These are phyloP conservation scores for Athalia cordata DNA, from an alignment of 2,888 invertebrate species.

Conservation along the genomic window DNA sequence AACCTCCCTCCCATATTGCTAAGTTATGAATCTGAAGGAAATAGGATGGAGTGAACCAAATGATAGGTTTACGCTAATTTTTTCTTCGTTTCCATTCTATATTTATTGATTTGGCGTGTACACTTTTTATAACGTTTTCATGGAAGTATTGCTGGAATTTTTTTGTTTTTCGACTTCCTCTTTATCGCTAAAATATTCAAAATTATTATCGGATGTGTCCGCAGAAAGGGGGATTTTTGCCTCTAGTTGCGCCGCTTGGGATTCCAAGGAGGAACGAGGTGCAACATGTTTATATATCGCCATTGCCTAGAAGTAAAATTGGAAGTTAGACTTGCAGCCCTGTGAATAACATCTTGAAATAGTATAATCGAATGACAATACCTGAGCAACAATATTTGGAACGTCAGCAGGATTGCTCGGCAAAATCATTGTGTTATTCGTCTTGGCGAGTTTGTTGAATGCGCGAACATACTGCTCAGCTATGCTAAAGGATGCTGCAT, in stretches of 20 bases:
- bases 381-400: slow-evolving; percentile 87
- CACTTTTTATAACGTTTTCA: slow-evolving; percentile 52
- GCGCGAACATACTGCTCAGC: slow-evolving; percentile 98
- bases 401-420: slow-evolving; percentile 93
- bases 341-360: neutral
- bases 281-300: slow-evolving; percentile 72
- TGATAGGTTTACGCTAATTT: too few relatives aligned
- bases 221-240: slow-evolving; percentile 48
- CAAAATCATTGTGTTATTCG: slow-evolving; percentile 94
- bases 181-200: slow-evolving; percentile 72
- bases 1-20: too few relatives aligned
- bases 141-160: slow-evolving; percentile 48
- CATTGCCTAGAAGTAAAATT: slow-evolving; percentile 67
- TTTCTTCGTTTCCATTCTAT: neutral
- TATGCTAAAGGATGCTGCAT: slow-evolving; percentile 93
- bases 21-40: too few relatives aligned
- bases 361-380: slow-evolving; percentile 59
- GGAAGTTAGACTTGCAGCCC: neutral
- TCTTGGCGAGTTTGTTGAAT: slow-evolving; percentile 94
- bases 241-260: slow-evolving; percentile 33
- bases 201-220: slow-evolving; percentile 60
- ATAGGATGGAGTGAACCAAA: too few relatives aligned
- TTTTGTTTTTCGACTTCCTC: slow-evolving; percentile 67
- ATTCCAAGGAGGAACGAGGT: slow-evolving; percentile 49
- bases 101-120: slow-evolving; percentile 21